Percentiles rank a stretch among this genome's conserved stretches.
Conservation (phyloP, 53 echinoderm and acorn worm species). For the Stichopus horrens region DNA sequence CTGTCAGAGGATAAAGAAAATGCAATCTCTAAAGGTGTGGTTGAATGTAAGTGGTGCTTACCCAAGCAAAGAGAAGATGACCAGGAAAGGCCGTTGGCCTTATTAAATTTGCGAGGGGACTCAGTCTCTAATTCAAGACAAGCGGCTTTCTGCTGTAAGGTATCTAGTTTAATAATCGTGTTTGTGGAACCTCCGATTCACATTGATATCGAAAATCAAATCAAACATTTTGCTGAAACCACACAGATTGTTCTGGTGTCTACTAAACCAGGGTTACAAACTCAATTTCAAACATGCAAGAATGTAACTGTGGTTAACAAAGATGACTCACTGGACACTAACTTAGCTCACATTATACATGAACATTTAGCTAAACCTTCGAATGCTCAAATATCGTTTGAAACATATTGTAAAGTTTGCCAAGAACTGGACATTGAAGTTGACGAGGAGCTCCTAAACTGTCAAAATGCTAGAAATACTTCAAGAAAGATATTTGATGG, state of each 20-base stretch:
- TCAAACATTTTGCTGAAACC: not conserved
- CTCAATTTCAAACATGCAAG: not conserved
- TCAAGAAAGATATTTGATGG: not conserved
- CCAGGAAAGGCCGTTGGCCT: too few species aligned
- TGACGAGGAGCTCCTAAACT: not conserved
- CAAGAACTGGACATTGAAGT: not conserved
- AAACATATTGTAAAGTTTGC: not conserved
- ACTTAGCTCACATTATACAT: not conserved
- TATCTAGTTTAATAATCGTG: not conserved
- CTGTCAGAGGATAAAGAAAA: too few species aligned
- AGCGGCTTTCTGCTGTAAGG: not conserved
- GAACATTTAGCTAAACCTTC: not conserved
- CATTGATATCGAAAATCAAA: not conserved
- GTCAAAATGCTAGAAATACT: not conserved
- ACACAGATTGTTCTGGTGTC: not conserved
- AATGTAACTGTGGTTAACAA: not conserved
- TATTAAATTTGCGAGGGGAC: conserved; percentile 1
- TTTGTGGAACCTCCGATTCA: not conserved
- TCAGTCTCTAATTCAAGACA: not conserved
- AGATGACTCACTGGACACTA: not conserved
- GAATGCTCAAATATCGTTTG: not conserved
- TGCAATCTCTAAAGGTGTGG: not conserved
- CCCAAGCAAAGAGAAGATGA: too few species aligned
- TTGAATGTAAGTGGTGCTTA: too few species aligned
- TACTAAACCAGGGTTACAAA: not conserved